Evolutionary conservation across 2,113 vertebrate species (phyloP).

Genomic region (Bungarus multicinctus): DNA sequence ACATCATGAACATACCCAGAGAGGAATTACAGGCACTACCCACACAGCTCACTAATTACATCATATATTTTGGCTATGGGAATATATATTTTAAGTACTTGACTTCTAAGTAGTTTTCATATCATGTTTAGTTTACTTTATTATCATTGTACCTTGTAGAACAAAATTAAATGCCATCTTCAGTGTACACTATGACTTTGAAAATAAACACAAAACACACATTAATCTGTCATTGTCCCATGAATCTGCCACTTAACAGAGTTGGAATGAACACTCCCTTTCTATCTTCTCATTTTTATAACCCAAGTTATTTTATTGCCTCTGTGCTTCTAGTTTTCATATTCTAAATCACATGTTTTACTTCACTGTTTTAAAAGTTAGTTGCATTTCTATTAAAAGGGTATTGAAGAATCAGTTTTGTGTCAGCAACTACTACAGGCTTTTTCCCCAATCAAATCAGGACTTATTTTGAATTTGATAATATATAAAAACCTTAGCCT

Average conservation of each 20-base stretch:
- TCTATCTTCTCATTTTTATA: background rate
- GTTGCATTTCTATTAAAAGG: conserved; percentile 53
- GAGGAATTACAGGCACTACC: background rate
- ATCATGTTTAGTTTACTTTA: no score
- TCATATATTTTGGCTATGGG: background rate
- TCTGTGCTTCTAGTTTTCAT: conserved; percentile 31
- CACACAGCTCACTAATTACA: background rate
- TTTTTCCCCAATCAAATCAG: conserved; percentile 23
- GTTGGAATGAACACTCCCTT: conserved; percentile 19
- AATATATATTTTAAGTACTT: background rate
- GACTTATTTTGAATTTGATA: conserved; percentile 3
- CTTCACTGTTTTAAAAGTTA: conserved; percentile 54
- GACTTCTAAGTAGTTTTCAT: background rate
- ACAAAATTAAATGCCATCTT: no score
- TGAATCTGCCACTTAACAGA: background rate
- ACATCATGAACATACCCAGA: background rate
- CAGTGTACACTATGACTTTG: no score
- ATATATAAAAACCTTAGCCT: background rate
- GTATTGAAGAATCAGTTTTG: conserved; percentile 53
- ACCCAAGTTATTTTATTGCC: conserved; percentile 20
- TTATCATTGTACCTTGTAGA: no score
- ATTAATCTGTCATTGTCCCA: background rate
- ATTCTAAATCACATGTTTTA: conserved; percentile 56
- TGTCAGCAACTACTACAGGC: background rate
- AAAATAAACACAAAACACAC: no score